Conservation (phyloP, 2,797 vertebrate genomes). For the Podarcis siculus region DNA sequence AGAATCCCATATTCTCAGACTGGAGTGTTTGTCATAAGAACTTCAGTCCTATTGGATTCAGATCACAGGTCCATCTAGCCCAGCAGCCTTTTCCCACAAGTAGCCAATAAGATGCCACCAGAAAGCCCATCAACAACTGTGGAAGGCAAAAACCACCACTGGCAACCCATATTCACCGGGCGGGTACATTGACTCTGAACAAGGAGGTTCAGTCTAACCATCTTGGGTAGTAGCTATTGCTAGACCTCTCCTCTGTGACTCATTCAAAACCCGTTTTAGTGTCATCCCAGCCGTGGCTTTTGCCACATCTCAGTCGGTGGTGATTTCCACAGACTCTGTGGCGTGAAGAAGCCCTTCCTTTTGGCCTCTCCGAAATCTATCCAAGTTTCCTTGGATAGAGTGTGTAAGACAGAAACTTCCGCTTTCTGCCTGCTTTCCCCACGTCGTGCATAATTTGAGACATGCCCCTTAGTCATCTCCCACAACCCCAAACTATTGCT, state of each 20-base stretch:
- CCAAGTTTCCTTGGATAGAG: background rate
- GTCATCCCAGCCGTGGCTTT: background rate
- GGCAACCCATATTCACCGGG: background rate
- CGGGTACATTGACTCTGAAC: background rate
- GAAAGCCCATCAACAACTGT: too few relatives aligned
- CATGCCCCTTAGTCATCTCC: background rate
- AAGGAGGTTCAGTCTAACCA: background rate
- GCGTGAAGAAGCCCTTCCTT: background rate
- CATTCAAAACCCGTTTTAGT: background rate
- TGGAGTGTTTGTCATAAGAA: too few relatives aligned
- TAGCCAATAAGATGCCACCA: background rate
- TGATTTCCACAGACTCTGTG: background rate
- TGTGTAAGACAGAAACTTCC: too few relatives aligned
- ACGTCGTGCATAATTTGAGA: background rate
- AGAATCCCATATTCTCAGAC: too few relatives aligned
- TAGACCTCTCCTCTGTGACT: background rate
- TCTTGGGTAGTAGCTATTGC: too few relatives aligned
- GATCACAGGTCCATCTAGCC: too few relatives aligned
- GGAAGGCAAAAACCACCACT: accelerated
- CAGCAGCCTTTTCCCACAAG: background rate
- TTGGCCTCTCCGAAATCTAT: background rate
- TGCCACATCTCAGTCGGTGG: background rate
- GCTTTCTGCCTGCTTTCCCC: background rate
- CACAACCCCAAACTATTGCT: background rate
- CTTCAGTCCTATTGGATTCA: background rate